Evolutionary conservation across 1,140 invertebrate genomes (phyloP).

Genomic region (Lepidotrigona ventralis): DNA sequence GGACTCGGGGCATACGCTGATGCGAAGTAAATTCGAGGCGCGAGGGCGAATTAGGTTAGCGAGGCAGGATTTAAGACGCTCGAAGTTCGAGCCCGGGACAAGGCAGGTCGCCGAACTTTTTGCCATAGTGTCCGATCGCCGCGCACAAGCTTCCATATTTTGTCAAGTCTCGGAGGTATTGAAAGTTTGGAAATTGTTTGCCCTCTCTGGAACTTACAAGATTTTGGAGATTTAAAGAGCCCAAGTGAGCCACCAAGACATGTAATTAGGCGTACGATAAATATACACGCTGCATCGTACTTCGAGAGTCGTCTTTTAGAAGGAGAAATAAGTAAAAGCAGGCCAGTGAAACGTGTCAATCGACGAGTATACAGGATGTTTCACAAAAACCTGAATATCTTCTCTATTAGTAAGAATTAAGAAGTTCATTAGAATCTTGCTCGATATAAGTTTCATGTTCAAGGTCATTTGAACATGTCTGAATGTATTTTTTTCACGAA

Average conservation of each 20-base stretch:
- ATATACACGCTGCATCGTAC: background rate
- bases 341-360: background rate
- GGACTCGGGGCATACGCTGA: background rate
- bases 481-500: too few species aligned
- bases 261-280: background rate
- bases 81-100: background rate
- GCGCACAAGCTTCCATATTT: background rate
- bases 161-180: background rate
- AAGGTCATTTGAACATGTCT: too few species aligned
- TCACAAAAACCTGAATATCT: too few species aligned
- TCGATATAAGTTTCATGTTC: too few species aligned
- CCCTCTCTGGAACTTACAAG: background rate
- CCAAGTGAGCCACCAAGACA: background rate
- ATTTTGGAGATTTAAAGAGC: background rate
- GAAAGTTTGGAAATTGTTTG: background rate
- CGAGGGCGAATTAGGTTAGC: background rate
- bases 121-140: background rate
- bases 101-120: constrained; percentile 13
- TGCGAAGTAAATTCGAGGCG: background rate
- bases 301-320: too few species aligned
- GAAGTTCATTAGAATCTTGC: too few species aligned
- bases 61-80: background rate
- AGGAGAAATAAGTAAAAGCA: background rate
- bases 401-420: too few species aligned
- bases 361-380: too few species aligned